Evolutionary conservation across 2,797 vertebrate genomes (phyloP).

Genomic region (Anas capensis): DNA sequence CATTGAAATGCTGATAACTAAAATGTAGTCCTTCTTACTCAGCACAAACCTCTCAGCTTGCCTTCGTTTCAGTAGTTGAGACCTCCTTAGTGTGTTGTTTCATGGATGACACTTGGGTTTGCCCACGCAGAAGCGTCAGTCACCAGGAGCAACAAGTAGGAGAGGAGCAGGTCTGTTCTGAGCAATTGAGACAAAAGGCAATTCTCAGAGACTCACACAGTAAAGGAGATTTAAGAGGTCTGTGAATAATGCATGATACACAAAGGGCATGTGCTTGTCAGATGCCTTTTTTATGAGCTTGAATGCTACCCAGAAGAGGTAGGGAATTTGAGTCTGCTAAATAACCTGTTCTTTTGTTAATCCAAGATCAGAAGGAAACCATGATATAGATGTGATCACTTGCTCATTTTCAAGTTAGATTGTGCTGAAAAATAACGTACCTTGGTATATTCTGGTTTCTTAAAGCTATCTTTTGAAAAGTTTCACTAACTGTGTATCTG

Average conservation of each 20-base stretch:
- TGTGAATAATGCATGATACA: not conserved
- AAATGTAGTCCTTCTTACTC: not conserved
- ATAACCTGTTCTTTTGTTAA: not conserved
- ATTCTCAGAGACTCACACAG: not conserved
- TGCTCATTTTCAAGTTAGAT: not conserved
- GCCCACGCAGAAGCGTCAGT: not conserved
- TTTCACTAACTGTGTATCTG: not conserved
- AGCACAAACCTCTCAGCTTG: not conserved
- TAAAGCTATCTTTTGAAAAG: not conserved
- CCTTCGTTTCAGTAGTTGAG: not conserved
- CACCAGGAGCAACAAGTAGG: not conserved
- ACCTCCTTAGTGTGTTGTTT: not conserved
- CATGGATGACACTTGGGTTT: not conserved
- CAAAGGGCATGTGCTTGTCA: not conserved
- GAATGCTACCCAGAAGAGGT: fast-evolving
- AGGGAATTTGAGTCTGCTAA: not conserved
- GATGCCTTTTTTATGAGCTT: not conserved
- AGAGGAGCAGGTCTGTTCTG: not conserved
- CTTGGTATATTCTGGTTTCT: not conserved
- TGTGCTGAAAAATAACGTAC: not conserved
- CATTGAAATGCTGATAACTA: not conserved
- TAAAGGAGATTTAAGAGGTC: not conserved
- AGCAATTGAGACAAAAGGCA: not conserved
- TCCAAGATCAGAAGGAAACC: not conserved
- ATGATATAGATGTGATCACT: not conserved